Base-by-base conservation (phyloP, 2,888 invertebrate species). In the Hylaea fasciaria region DNA sequence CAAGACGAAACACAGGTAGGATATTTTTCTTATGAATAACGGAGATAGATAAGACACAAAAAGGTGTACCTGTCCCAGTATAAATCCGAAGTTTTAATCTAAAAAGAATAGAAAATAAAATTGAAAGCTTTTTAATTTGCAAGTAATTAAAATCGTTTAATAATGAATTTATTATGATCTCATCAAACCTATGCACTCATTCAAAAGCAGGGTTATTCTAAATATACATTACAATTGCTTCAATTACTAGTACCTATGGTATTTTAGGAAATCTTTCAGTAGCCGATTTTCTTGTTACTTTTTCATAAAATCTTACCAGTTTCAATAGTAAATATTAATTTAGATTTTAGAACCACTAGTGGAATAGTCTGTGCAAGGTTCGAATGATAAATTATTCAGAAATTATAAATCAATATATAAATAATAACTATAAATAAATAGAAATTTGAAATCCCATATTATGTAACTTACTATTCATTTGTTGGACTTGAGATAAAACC, bases 201-300 rank as follows among this genome's bases (percentile, higher is more conserved):
- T 72, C 68, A 70, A 83, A 88, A 81, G 83, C 89, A 91, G 90
- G 89, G 89, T 89, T 86, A 76, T 68, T 78, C 59, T 73, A 74
- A 49, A 77, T 22, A 22, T 22, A 22, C 2, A 22, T 77, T 74
- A 82, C 74, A 76, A 80, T 81, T 84, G 87, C 89, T 90, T 89
- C 87, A 89, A 90, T 89, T 89, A 89, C 71, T 89, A 87, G 85
- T 74, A 68, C 62, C 59, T 32, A 32, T 8, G 32, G 32, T 81
- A 77, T 66, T 62, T 64, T 56, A 70, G 76, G 71, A 68, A 71
- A 74, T 83, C 78, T 85, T 87, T 87, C 83, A 85, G 79, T 65
- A 47, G n/a, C 12, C 5, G 8, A 12, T 40, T 40, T 13, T 2
- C 35, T 2, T 39, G 0, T 12, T 40, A 16, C 12, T 47, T 35